These are phyloP conservation scores for Heterotilapia buettikoferi DNA, from an alignment of 2,113 vertebrate genomes.

Conservation along the genomic window DNA sequence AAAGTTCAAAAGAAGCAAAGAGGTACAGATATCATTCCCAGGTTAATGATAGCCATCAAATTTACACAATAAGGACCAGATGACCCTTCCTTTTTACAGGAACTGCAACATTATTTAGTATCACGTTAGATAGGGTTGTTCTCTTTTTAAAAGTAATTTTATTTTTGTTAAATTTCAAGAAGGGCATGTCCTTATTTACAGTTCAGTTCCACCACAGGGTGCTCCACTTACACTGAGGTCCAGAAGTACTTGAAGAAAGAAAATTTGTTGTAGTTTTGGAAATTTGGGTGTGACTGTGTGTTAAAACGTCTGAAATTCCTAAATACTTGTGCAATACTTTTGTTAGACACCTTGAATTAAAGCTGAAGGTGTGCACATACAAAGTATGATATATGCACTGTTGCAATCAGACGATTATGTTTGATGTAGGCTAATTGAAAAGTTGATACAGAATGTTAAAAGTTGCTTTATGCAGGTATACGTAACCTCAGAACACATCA, in stretches of 20 bases:
- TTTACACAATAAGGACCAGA: not conserved
- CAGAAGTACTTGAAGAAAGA: not conserved
- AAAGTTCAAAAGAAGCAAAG: not conserved
- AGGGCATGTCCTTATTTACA: not conserved
- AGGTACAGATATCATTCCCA: not conserved
- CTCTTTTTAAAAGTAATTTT: not conserved
- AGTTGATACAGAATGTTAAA: not conserved
- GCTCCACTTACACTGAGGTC: not conserved
- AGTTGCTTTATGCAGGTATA: accelerated
- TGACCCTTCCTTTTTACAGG: not conserved
- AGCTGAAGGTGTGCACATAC: not conserved
- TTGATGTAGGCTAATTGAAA: not conserved
- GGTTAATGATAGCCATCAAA: not conserved
- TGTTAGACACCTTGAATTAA: not conserved
- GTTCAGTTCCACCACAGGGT: not conserved
- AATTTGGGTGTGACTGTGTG: not conserved
- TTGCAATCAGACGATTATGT: not conserved
- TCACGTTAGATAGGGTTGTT: not conserved
- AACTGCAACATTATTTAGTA: not conserved
- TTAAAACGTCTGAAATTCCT: not conserved
- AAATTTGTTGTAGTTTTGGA: not conserved
- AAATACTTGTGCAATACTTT: not conserved
- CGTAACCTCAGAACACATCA: not conserved
- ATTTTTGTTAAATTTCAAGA: not conserved
- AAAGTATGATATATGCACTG: not conserved